Evolutionary conservation across 2,888 invertebrate species (phyloP).

Genomic region (Pterobdella sp.): DNA sequence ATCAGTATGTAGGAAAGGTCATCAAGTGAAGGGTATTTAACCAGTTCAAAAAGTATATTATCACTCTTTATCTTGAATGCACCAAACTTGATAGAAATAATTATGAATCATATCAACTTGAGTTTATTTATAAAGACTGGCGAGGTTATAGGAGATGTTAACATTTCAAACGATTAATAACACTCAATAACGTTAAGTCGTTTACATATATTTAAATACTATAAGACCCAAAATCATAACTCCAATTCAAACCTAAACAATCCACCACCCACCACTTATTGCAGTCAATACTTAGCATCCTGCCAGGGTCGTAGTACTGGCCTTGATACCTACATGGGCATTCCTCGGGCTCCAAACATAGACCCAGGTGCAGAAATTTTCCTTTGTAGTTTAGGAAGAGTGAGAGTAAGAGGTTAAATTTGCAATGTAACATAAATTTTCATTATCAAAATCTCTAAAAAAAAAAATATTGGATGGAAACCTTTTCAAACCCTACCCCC

Average conservation of each 20-base stretch:
- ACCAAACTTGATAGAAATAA: too few species aligned
- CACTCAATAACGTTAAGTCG: neutral
- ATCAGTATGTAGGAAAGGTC: too few species aligned
- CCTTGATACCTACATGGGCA: constrained; percentile 36
- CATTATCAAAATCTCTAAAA: too few species aligned
- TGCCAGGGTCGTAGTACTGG: constrained; percentile 34
- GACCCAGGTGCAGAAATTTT: constrained; percentile 53
- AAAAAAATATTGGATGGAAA: too few species aligned
- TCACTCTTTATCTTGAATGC: too few species aligned
- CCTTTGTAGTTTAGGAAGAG: too few species aligned
- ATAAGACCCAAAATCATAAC: neutral
- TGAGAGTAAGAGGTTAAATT: too few species aligned
- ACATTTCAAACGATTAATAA: neutral
- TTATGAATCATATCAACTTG: too few species aligned
- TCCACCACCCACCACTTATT: constrained; percentile 65
- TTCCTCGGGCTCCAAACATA: constrained; percentile 39
- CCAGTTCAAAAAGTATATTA: too few species aligned
- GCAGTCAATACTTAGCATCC: constrained; percentile 67
- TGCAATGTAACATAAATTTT: too few species aligned
- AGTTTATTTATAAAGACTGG: neutral
- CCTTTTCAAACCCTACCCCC: too few species aligned
- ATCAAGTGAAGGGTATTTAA: too few species aligned
- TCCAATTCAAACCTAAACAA: neutral
- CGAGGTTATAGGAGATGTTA: neutral
- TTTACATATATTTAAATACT: neutral